phyloP scores from a whole-genome alignment of 1,140 invertebrate genomes.

The Drosophila gunungcola region DNA sequence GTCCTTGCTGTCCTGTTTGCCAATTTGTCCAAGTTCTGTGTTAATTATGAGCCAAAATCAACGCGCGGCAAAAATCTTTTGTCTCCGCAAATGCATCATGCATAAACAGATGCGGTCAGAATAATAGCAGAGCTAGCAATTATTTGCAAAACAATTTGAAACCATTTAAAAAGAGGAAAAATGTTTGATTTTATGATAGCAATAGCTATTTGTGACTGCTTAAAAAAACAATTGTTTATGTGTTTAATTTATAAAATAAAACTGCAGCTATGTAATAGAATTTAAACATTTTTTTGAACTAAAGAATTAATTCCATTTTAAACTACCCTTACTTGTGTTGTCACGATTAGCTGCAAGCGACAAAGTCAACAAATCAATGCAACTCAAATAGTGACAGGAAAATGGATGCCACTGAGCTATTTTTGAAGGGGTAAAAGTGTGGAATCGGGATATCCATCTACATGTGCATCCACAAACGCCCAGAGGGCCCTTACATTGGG shows the following conservation, averaged over 20 bases:
- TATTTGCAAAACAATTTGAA: not conserved
- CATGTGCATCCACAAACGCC: conserved; percentile 14
- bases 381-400: conserved; percentile 56
- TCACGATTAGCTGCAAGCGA: conserved; percentile 71
- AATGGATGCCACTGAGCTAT: conserved; percentile 17
- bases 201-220: too few species aligned
- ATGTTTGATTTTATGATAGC: too few species aligned
- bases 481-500: conserved; percentile 15
- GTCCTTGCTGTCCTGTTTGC: conserved; percentile 65
- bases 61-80: conserved; percentile 61
- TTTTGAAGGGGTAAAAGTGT: not conserved
- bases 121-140: conserved; percentile 6
- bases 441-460: not conserved
- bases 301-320: not conserved
- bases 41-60: conserved; percentile 80
- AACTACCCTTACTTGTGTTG: not conserved
- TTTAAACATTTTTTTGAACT: too few species aligned
- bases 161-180: not conserved
- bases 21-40: conserved; percentile 77
- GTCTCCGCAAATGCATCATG: conserved; percentile 25
- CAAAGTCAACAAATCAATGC: conserved; percentile 78
- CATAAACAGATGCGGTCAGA: conserved; percentile 12
- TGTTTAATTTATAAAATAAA: too few species aligned
- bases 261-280: too few species aligned
- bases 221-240: too few species aligned